These are phyloP conservation scores for Oreotrochilus melanogaster DNA, from an alignment of 2,113 vertebrate species.

Conservation along the genomic window DNA sequence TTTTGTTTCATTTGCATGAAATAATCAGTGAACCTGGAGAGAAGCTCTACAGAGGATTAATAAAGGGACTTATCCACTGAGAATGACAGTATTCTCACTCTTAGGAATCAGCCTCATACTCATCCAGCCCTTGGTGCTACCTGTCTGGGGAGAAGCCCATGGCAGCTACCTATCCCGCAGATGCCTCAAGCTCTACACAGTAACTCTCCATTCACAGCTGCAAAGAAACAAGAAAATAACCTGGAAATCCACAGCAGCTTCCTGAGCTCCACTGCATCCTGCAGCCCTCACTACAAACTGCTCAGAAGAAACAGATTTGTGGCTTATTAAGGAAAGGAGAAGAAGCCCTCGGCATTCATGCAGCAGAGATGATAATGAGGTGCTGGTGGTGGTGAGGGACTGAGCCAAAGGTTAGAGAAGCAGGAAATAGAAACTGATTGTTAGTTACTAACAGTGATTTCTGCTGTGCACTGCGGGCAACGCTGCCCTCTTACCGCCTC, in stretches of 20 bases:
- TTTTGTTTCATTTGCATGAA: background rate
- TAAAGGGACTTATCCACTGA: background rate
- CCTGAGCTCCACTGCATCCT: background rate
- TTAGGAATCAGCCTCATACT: background rate
- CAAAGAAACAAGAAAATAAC: slow-evolving; percentile 2
- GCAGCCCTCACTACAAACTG: background rate
- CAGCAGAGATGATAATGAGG: slow-evolving; percentile 59
- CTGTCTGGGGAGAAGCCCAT: background rate
- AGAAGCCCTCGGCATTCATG: slow-evolving; percentile 63
- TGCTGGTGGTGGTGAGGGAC: slow-evolving; percentile 59
- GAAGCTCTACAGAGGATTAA: background rate
- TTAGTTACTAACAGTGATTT: slow-evolving; percentile 99
- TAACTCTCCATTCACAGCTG: background rate
- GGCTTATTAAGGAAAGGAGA: background rate
- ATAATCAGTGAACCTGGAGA: background rate
- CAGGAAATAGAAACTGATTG: slow-evolving; percentile 88
- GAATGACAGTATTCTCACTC: background rate
- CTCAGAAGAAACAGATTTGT: background rate
- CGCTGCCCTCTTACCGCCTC: slow-evolving; percentile 99
- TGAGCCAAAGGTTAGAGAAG: slow-evolving; percentile 74
- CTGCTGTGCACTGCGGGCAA: slow-evolving; percentile 99
- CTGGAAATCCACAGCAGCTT: background rate
- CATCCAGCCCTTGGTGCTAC: background rate
- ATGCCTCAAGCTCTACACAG: background rate
- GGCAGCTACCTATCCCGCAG: background rate